Percentiles rank a stretch among this genome's conserved stretches.
Evolutionary conservation across 2,888 invertebrate genomes (phyloP).

Genomic region (Ashinkailepas kermadecensis): DNA sequence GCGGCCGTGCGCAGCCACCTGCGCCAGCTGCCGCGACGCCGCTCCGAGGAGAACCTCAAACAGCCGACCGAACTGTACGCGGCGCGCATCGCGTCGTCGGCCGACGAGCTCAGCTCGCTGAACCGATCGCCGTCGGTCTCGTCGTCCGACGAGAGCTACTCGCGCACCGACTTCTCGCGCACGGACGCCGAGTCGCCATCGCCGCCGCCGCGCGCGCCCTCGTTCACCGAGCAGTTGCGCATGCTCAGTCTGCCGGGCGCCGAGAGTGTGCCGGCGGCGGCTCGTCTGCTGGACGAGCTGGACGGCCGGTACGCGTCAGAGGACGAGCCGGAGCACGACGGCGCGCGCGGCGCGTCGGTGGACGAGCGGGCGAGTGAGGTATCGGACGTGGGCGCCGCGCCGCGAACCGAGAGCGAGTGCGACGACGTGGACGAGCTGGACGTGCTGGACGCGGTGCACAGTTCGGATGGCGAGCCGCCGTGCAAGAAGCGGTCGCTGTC

Average conservation of each 20-base stretch:
- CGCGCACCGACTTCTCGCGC: constrained; percentile 46
- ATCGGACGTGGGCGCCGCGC: constrained; percentile 19
- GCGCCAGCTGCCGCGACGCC: constrained; percentile 51
- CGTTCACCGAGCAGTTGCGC: constrained; percentile 53
- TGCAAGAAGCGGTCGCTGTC: constrained; percentile 23
- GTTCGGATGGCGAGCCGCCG: constrained; percentile 43
- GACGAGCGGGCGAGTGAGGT: neutral
- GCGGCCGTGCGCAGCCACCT: constrained; percentile 34
- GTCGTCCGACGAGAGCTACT: constrained; percentile 77
- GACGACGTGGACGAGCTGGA: constrained; percentile 35
- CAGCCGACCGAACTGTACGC: constrained; percentile 40
- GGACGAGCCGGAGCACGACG: neutral
- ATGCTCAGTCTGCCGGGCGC: constrained; percentile 77
- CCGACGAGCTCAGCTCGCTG: constrained; percentile 71
- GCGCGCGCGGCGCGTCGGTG: neutral
- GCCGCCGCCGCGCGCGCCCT: constrained; percentile 33
- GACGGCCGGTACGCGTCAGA: constrained; percentile 26
- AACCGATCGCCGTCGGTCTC: constrained; percentile 74
- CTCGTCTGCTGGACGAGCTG: neutral
- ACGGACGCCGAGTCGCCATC: constrained; percentile 61
- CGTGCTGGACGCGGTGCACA: constrained; percentile 42
- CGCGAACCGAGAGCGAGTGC: constrained; percentile 34
- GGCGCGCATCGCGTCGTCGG: constrained; percentile 56
- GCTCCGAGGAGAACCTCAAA: constrained; percentile 59
- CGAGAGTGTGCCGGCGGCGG: constrained; percentile 46